Base-by-base conservation (phyloP, 2,797 vertebrate species). In the Sphenodon punctatus region DNA sequence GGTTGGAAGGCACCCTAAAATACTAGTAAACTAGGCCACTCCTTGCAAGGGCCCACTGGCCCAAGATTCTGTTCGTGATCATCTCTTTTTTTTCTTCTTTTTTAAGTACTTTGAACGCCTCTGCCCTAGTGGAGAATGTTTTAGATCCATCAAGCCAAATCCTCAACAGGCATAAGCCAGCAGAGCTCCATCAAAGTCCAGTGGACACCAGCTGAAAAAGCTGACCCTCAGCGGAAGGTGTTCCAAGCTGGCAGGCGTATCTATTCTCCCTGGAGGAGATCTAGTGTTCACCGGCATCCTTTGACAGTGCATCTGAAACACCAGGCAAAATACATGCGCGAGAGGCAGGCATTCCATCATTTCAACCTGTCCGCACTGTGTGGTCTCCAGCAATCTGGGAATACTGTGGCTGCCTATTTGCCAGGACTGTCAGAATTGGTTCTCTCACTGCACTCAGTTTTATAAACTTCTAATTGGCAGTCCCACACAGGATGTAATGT, bases 261-360 rank as follows among this genome's bases (percentile, higher is more conserved):
- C 10, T 68, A 74, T 46, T 39, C 36, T 7, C 3, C 65, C 32
- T 2, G 41, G 10, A 69, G 10, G 61, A 73, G 27, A 19, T 56
- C 51, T 74, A 71, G 36, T 19, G 22, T 32, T 68, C 32, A 32
- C 19, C 19, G n/a, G n/a, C 56, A 32, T 34, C 56, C 49, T n/a
- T n/a, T n/a, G n/a, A 17, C 19, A 68, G 32, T 30, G n/a, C 64
- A 20, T 1, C 4, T 67, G 45, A 39, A 80, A 48, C 19, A n/a
- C 3, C 38, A n/a, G 30, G 49, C 43, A 64, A 59, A n/a, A 30
- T 22, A 43, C 3, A 19, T 25, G 41, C 6, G 51, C 0, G 0
- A 7, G 3, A 0, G 1, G n/a, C 58, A 72, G 82, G 67, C 22
- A 2, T 15, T 10, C 11, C 38, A 4, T n/a, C n/a, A 9, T 16